Evolutionary conservation across 2,797 vertebrate species (phyloP), one percentile per base, ranked within the genome.

Genomic region (Nasua narica): DNA sequence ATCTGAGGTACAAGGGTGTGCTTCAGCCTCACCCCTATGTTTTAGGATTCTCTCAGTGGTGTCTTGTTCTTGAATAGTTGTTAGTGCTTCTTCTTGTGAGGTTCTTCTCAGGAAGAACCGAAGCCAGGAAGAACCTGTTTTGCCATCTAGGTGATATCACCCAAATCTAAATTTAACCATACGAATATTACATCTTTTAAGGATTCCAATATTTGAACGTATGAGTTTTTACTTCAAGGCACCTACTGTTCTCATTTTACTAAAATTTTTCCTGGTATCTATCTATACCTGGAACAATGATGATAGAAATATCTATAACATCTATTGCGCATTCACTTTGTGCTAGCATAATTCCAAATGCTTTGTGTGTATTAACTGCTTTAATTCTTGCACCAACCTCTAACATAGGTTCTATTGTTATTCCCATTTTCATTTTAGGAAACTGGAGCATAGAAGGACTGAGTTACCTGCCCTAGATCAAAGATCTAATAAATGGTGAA

Each of bases 401-500:
- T 43, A 37, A 32, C 11, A 2, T 10, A 69, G 1, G 2, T 69
- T 86, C 23, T 70, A 43, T 78, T 95, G 19, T 62, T 88, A 65
- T 50, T 3, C 25, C 7, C 21, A 27, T 56, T 82, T 95, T 74
- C 27, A 79, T 89, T 93, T 94, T 89, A 86, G 67, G 12, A 94
- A 97, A 60, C 3, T 37, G 32, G 62, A 96, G 9, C 7, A 48
- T 70, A 35, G 65, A 79, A 48, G 93, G 4, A 13, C 25, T 82
- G 32, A 90, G 48, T 74, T 91, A 90, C 58, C 13, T 56, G 46
- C 29, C 56, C 62, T 56, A 81, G 76, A 69, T 84, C 37, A 97
- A 85, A 83, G 35, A 95, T 56, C n/a, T 87, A 92, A 82, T 77
- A 96, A 90, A 56, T 65, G 29, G 19, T 81, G 48, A 85, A 97